Percentiles rank a stretch among this genome's conserved stretches.
These are phyloP conservation scores for Atractosteus spatula DNA, from an alignment of 2,113 vertebrate species.

Conservation along the genomic window DNA sequence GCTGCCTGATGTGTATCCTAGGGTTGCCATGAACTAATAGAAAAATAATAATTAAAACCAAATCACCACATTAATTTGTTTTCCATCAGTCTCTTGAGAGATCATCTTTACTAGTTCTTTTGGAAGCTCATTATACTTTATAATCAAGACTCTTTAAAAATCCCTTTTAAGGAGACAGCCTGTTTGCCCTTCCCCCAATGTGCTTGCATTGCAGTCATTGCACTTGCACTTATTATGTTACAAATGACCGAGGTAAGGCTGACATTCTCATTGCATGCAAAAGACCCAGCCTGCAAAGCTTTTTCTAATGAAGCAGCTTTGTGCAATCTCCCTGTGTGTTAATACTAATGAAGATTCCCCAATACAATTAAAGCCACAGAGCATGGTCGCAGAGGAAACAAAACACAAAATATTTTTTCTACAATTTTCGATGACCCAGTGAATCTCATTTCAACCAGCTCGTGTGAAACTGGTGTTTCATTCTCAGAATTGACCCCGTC, in stretches of 20 bases:
- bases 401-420: slow-evolving; percentile 54
- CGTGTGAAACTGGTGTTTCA: slow-evolving; percentile 39
- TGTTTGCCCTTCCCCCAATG: slow-evolving; percentile 84
- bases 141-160: slow-evolving; percentile 84
- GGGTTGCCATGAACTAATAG: slow-evolving; percentile 74
- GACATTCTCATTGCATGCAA: slow-evolving; percentile 88
- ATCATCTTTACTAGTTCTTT: slow-evolving; percentile 81
- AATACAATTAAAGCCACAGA: slow-evolving; percentile 84
- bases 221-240: slow-evolving; percentile 94
- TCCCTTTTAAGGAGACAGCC: slow-evolving; percentile 74
- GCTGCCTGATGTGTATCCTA: slow-evolving; percentile 68
- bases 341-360: slow-evolving; percentile 96
- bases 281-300: slow-evolving; percentile 77
- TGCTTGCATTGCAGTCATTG: slow-evolving; percentile 85
- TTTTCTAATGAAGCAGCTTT: slow-evolving; percentile 85
- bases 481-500: slow-evolving; percentile 41
- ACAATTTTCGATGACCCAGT: slow-evolving; percentile 31
- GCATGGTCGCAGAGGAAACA: slow-evolving; percentile 70
- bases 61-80: slow-evolving; percentile 85
- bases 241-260: slow-evolving; percentile 95
- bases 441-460: slow-evolving; percentile 31
- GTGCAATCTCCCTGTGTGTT: slow-evolving; percentile 79
- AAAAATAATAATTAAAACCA: slow-evolving; percentile 90
- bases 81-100: slow-evolving; percentile 77
- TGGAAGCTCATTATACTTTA: slow-evolving; percentile 85